These are phyloP conservation scores for Epinephelus awoara DNA, from an alignment of 2,797 vertebrate genomes.

Conservation along the genomic window DNA sequence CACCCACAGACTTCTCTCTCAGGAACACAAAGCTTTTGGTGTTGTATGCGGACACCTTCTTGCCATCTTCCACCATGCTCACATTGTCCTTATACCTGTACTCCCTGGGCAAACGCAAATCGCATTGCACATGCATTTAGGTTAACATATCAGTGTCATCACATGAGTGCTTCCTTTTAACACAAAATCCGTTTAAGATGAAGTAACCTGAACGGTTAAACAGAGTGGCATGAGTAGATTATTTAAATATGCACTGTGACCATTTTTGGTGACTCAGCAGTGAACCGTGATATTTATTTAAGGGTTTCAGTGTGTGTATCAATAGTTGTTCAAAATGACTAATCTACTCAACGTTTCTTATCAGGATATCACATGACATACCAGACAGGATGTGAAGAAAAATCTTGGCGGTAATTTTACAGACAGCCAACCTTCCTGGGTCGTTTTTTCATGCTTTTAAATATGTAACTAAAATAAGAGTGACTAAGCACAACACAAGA, in stretches of 20 bases:
- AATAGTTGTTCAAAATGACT: conserved; percentile 14
- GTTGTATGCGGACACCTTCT: conserved; percentile 81
- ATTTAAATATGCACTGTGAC: conserved; percentile 1
- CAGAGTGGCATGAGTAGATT: not conserved
- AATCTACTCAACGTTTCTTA: conserved; percentile 4
- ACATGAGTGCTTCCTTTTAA: not conserved
- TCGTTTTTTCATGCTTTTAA: not conserved
- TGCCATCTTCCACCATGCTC: conserved; percentile 79
- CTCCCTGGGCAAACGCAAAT: conserved; percentile 75
- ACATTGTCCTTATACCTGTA: conserved; percentile 87
- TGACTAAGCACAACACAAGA: not conserved
- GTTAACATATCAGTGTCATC: not conserved
- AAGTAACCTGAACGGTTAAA: not conserved
- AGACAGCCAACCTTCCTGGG: no score
- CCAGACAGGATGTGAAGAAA: not conserved
- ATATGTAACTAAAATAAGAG: not conserved
- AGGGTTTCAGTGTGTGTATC: conserved; percentile 17
- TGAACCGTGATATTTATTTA: conserved; percentile 73
- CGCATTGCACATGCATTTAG: not conserved
- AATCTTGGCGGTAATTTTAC: not conserved
- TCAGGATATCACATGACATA: not conserved
- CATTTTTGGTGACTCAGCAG: conserved; percentile 11
- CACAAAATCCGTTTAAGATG: not conserved
- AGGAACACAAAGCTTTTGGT: conserved; percentile 85
- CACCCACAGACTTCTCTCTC: conserved; percentile 84